These are phyloP conservation scores for Glaucomys volans DNA, from an alignment of 2,113 vertebrate species.

Conservation along the genomic window DNA sequence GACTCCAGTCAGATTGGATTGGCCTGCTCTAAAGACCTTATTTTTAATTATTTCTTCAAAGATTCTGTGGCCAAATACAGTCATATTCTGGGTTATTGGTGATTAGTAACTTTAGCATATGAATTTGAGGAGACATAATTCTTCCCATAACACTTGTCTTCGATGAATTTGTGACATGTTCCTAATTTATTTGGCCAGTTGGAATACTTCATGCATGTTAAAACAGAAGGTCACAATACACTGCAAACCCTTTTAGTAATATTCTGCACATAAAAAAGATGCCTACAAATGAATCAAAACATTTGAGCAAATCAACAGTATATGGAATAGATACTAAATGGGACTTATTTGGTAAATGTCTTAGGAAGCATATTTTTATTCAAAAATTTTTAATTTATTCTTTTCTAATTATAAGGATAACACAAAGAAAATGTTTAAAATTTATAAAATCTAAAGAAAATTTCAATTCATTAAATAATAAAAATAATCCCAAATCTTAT, in stretches of 20 bases:
- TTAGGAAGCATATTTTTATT: conserved; percentile 43
- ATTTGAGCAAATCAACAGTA: background rate
- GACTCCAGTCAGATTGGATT: background rate
- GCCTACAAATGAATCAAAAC: background rate
- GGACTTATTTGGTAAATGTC: background rate
- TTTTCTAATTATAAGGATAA: conserved; percentile 9
- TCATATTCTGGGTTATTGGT: background rate
- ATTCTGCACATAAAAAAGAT: background rate
- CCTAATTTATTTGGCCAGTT: conserved; percentile 42
- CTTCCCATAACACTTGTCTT: background rate
- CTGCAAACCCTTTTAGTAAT: background rate
- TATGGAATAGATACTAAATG: background rate
- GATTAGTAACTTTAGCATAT: background rate
- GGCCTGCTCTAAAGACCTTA: background rate
- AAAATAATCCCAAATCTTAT: background rate
- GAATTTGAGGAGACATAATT: background rate
- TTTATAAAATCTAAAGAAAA: conserved; percentile 30
- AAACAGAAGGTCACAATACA: background rate
- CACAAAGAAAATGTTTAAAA: background rate
- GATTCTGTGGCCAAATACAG: background rate
- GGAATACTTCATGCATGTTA: background rate
- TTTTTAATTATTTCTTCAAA: conserved; percentile 26
- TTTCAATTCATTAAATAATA: background rate
- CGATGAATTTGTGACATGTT: background rate
- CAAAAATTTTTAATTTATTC: background rate